Evolutionary conservation across 2,113 vertebrate genomes (phyloP).

Genomic region (Argyrosomus japonicus): DNA sequence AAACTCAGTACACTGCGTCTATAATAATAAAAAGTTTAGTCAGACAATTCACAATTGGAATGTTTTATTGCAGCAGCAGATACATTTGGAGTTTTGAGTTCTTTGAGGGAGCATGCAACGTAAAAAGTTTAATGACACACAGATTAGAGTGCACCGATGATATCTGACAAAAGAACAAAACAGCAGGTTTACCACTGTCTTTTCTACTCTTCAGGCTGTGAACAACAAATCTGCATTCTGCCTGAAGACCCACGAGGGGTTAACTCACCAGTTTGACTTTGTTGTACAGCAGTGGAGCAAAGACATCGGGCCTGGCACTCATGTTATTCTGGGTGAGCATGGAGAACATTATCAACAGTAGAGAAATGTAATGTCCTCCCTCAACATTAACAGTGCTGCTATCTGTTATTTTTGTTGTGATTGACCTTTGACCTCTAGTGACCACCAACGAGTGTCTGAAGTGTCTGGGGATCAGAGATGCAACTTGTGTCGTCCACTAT

Average conservation of each 20-base stretch:
- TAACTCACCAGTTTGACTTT: conserved; percentile 76
- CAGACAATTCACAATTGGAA: too few species aligned
- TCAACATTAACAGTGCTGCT: too few species aligned
- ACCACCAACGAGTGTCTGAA: conserved; percentile 87
- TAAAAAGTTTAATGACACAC: too few species aligned
- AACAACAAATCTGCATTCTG: conserved; percentile 85
- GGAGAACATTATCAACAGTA: background rate
- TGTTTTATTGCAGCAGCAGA: too few species aligned
- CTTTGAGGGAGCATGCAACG: too few species aligned
- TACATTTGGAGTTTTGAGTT: too few species aligned
- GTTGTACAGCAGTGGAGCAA: conserved; percentile 89
- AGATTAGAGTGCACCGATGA: background rate
- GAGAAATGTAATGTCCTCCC: background rate
- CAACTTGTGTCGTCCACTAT: conserved; percentile 91
- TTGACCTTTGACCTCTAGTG: conserved; percentile 79
- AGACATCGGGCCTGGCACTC: conserved; percentile 78
- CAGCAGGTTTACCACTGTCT: background rate
- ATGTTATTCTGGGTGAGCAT: conserved; percentile 87
- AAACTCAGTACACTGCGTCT: too few species aligned
- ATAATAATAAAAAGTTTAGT: too few species aligned
- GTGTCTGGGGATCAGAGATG: conserved; percentile 88
- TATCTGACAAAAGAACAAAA: background rate
- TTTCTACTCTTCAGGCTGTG: conserved; percentile 71
- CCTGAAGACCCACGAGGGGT: conserved; percentile 86
- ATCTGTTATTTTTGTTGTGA: background rate